Base-by-base conservation (phyloP, 2,797 vertebrate genomes). In the Characodon lateralis region DNA sequence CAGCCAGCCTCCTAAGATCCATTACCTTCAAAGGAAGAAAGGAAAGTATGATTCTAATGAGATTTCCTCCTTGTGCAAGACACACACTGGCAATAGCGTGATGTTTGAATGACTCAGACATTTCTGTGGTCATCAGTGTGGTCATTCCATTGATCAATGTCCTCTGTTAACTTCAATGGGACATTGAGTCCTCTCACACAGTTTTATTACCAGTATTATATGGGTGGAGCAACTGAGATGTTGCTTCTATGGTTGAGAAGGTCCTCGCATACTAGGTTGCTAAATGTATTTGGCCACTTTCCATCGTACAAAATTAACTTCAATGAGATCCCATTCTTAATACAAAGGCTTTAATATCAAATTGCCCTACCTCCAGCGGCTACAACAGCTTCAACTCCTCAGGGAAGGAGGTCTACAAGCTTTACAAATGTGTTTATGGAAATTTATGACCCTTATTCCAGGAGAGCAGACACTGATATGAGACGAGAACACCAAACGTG, bases 61-160 rank as follows among this genome's bases (percentile, higher is more conserved):
- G 74, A 92, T 91, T 89, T 81, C 88, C 88, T 86, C 72, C 77
- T 89, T 87, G 77, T 79, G 84, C 79, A 89, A 69, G 41, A 87
- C 82, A 83, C 78, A 86, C 80, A 78, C 78, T 73, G 72, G 82
- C 83, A 83, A 46, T 43, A 46, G 77, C 12, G 39, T 92, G 88
- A 91, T 78, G 79, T 73, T 71, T 1, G 82, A 82, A 88, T 92
- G 92, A 94, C 89, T 93, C 89, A 91, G 88, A 92, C 85, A 92
- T 94, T 89, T 92, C 86, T 94, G 92, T 91, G 92, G 91, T 88
- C 89, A 86, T 88, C 87, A 31, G 79, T 70, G 86, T 1, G 72
- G 88, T 83, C 72, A 18, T 71, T 69, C 35, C 77, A 83, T 89
- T 85, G 85, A 88, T 91, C 87, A 81, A 78, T 83, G 78, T 83